Conservation (phyloP, 1,140 invertebrate genomes). For the Lordiphosa collinella region DNA sequence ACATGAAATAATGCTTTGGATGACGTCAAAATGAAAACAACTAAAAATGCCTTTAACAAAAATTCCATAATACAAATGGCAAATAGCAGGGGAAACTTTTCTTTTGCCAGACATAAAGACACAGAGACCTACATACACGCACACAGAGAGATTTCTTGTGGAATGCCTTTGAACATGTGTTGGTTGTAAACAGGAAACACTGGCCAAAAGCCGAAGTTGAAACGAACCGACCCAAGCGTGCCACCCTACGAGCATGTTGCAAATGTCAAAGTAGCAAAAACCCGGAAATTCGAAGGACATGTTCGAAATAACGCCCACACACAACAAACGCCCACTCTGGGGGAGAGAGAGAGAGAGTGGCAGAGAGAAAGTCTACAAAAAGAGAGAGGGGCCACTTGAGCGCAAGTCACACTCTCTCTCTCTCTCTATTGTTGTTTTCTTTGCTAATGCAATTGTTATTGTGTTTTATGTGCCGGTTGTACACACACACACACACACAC, state of each 20-base stretch:
- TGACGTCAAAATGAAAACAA: constrained; percentile 55
- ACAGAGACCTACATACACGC: constrained; percentile 35
- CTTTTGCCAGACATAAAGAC: constrained; percentile 21
- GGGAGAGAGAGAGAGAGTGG: constrained; percentile 1
- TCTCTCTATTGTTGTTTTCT: constrained; percentile 43
- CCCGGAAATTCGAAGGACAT: constrained; percentile 77
- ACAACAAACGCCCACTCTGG: constrained; percentile 13
- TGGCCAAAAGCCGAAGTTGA: constrained; percentile 30
- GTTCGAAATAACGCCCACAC: constrained; percentile 69
- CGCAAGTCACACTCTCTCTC: constrained; percentile 4
- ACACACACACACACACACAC: constrained; percentile 23
- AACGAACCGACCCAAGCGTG: constrained; percentile 31
- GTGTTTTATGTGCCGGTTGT: constrained; percentile 55
- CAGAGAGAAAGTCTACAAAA: constrained; percentile 27
- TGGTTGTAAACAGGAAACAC: constrained; percentile 72
- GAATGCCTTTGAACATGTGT: constrained; percentile 64
- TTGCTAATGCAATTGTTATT: constrained; percentile 60
- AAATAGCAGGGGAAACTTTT: constrained; percentile 2
- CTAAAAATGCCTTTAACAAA: not conserved
- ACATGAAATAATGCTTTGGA: constrained; percentile 67
- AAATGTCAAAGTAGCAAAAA: constrained; percentile 76
- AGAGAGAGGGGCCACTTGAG: constrained; percentile 10
- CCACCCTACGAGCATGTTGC: constrained; percentile 53
- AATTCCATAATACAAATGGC: constrained; percentile 9
- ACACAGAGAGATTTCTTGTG: constrained; percentile 18